These are phyloP conservation scores for Anolis sagrei DNA, from an alignment of 2,113 vertebrate species.

Conservation along the genomic window DNA sequence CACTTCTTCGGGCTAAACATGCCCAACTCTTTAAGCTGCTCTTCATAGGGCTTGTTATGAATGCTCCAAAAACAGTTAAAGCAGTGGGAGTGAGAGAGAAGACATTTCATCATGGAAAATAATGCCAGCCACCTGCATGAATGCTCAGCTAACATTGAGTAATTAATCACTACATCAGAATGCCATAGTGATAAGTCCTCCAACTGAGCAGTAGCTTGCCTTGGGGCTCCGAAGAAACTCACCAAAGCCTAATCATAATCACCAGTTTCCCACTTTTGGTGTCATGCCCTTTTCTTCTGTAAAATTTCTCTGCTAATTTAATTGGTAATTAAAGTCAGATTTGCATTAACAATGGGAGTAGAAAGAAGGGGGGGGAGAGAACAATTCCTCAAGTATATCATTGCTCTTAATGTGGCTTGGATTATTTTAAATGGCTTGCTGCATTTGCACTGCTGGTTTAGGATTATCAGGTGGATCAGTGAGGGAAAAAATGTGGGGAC, in stretches of 20 bases:
- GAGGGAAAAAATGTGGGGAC: not conserved
- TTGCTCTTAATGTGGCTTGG: not conserved
- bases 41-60: too few species aligned
- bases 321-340: not conserved
- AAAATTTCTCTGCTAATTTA: not conserved
- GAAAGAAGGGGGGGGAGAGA: not conserved
- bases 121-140: slow-evolving; percentile 48
- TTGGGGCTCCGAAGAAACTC: not conserved
- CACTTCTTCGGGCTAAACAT: too few species aligned
- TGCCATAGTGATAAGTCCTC: not conserved
- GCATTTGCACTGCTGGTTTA: not conserved
- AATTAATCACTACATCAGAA: slow-evolving; percentile 19
- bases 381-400: not conserved
- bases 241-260: slow-evolving; percentile 2
- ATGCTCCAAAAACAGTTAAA: slow-evolving; percentile 8
- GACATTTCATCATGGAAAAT: slow-evolving; percentile 48
- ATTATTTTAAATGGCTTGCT: not conserved
- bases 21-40: too few species aligned
- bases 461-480: not conserved
- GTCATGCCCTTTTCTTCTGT: not conserved
- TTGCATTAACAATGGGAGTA: not conserved
- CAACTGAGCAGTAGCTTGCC: slow-evolving; percentile 32
- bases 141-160: not conserved
- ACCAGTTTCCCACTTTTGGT: not conserved
- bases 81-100: not conserved